These are phyloP conservation scores for Smutsia gigantea DNA, from an alignment of 2,797 vertebrate species.

Conservation along the genomic window DNA sequence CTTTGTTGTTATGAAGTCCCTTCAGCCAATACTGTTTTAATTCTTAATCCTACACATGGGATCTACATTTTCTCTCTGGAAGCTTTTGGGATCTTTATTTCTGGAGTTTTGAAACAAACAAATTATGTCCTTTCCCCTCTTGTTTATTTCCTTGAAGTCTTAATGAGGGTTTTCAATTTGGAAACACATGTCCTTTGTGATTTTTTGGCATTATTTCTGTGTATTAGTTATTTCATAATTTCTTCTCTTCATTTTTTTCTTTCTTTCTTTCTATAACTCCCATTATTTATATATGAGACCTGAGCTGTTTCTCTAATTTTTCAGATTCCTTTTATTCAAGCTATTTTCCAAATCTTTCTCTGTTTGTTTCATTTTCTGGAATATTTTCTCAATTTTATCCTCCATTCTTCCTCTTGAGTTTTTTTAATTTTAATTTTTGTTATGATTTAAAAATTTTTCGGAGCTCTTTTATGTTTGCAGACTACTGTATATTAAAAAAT, in stretches of 20 bases:
- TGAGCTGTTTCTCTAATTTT: neutral
- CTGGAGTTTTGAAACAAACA: neutral
- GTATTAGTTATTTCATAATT: neutral
- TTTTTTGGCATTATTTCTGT: neutral
- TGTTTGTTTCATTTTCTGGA: neutral
- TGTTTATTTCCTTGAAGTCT: neutral
- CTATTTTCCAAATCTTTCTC: neutral
- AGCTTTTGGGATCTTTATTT: conserved; percentile 55
- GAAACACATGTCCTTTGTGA: neutral
- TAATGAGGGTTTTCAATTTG: conserved; percentile 18
- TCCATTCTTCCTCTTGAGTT: neutral
- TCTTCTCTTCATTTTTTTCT: neutral
- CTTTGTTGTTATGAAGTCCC: neutral
- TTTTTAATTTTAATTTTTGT: neutral
- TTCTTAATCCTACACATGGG: neutral
- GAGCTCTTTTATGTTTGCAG: neutral
- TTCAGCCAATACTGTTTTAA: neutral
- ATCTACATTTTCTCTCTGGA: neutral
- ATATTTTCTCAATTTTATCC: conserved; percentile 13
- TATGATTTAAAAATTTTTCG: neutral
- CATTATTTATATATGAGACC: conserved; percentile 29
- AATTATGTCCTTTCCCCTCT: neutral
- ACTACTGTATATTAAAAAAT: neutral
- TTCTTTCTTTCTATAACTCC: neutral
- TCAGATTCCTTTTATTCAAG: conserved; percentile 13